A percentile compares a stretch with the other conserved stretches of the same genome.
Conservation (phyloP, 2,113 vertebrate genomes). For the Tricholaema leucomelas region DNA sequence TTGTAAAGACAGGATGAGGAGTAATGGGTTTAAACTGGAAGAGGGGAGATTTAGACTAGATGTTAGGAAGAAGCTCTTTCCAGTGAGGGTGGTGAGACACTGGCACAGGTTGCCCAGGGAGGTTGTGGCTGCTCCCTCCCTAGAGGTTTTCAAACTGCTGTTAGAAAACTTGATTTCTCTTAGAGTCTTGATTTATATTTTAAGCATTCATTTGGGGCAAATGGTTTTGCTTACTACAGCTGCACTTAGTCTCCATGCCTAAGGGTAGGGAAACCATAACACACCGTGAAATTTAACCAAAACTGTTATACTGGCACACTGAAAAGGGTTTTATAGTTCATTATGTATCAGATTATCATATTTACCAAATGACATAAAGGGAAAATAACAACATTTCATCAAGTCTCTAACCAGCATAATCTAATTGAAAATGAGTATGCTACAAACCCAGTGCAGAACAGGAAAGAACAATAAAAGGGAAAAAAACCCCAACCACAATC, state of each 20-base stretch:
- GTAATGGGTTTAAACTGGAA: too few relatives aligned
- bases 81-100: too few relatives aligned
- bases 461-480: background rate
- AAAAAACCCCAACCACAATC: background rate
- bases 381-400: slow-evolving; percentile 12
- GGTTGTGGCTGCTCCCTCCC: too few relatives aligned
- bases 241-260: background rate
- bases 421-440: background rate
- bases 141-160: too few relatives aligned
- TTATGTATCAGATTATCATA: background rate
- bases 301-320: background rate
- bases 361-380: background rate
- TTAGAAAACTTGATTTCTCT: background rate
- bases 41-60: too few relatives aligned
- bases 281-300: background rate
- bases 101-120: too few relatives aligned
- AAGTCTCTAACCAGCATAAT: slow-evolving; percentile 10
- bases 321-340: background rate
- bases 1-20: too few relatives aligned
- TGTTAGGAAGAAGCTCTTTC: too few relatives aligned
- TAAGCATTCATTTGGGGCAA: background rate
- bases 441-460: background rate
- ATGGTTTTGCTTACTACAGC: background rate
- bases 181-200: background rate
- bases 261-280: background rate